Evolutionary conservation across 2,888 invertebrate genomes (phyloP).

Genomic region (Phrixothrix hirtus): DNA sequence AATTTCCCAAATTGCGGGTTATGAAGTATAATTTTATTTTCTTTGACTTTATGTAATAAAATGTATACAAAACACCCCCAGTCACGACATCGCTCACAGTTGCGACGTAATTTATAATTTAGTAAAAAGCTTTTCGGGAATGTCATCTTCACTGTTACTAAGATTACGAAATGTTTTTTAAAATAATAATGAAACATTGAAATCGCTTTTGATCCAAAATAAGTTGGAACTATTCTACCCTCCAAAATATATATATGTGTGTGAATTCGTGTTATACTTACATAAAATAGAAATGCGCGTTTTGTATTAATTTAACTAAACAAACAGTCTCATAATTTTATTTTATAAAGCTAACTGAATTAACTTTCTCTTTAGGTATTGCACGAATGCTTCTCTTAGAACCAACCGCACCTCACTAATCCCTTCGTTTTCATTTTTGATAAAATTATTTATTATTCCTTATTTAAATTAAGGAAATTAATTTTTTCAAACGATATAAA

Average conservation of each 20-base stretch:
- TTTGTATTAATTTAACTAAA: slow-evolving; percentile 20
- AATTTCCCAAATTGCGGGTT: slow-evolving; percentile 25
- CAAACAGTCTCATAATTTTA: slow-evolving; percentile 17
- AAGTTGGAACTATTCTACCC: too few relatives aligned
- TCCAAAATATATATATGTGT: too few relatives aligned
- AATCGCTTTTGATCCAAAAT: too few relatives aligned
- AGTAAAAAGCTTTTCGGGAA: slow-evolving; percentile 20
- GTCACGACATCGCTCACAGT: slow-evolving; percentile 20
- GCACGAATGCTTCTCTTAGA: slow-evolving; percentile 8
- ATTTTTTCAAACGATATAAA: background rate
- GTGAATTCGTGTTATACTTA: slow-evolving; percentile 8
- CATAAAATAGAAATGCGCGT: slow-evolving; percentile 14
- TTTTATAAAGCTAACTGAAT: slow-evolving; percentile 13
- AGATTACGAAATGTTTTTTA: too few relatives aligned
- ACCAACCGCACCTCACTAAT: background rate
- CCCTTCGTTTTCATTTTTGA: background rate
- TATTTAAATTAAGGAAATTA: background rate
- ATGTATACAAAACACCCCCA: slow-evolving; percentile 22
- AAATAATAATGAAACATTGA: too few relatives aligned
- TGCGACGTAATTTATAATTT: slow-evolving; percentile 22
- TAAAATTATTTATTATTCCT: background rate
- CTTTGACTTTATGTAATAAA: slow-evolving; percentile 22
- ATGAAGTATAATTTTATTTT: slow-evolving; percentile 26
- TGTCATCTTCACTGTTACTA: slow-evolving; percentile 10
- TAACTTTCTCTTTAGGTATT: slow-evolving; percentile 13